phyloP scores from a whole-genome alignment of 37 sponge, comb jelly and placozoan species.

The Haliclona indistincta region DNA sequence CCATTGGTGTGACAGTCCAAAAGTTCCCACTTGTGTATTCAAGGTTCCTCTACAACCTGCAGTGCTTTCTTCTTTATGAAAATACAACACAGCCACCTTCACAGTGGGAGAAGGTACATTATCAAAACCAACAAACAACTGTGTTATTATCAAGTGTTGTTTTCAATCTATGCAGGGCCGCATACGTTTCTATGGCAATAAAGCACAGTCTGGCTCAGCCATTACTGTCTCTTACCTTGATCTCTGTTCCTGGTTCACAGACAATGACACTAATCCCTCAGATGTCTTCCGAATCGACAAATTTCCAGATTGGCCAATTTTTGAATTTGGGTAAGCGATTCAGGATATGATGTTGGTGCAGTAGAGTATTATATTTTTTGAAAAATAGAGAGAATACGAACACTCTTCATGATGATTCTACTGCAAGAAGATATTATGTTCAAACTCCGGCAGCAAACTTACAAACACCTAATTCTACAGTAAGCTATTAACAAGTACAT shows the following conservation, averaged over 20 bases:
- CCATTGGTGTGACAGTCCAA: conserved; percentile 67
- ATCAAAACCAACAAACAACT: neutral
- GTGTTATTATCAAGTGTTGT: neutral
- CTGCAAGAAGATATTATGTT: conserved; percentile 11
- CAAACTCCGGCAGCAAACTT: conserved; percentile 28
- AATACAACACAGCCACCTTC: conserved; percentile 16
- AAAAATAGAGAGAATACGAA: conserved; percentile 21
- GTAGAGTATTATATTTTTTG: neutral
- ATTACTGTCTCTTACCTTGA: conserved; percentile 47
- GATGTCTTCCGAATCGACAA: conserved; percentile 7
- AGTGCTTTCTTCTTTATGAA: conserved; percentile 65
- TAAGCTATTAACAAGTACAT: neutral
- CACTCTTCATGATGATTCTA: conserved; percentile 1
- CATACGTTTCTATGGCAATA: conserved; percentile 58
- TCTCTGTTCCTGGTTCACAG: conserved; percentile 62
- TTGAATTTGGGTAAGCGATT: conserved; percentile 31
- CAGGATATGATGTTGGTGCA: neutral
- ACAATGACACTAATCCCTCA: neutral
- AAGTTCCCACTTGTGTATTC: conserved; percentile 33
- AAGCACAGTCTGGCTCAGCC: conserved; percentile 52
- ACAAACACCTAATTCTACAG: neutral
- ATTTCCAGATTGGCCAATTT: conserved; percentile 48
- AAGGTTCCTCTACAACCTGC: conserved; percentile 44
- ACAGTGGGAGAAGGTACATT: conserved; percentile 37
- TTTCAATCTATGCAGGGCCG: conserved; percentile 45